phyloP scores from a whole-genome alignment of 2,888 invertebrate genomes.

The Noctua comes region DNA sequence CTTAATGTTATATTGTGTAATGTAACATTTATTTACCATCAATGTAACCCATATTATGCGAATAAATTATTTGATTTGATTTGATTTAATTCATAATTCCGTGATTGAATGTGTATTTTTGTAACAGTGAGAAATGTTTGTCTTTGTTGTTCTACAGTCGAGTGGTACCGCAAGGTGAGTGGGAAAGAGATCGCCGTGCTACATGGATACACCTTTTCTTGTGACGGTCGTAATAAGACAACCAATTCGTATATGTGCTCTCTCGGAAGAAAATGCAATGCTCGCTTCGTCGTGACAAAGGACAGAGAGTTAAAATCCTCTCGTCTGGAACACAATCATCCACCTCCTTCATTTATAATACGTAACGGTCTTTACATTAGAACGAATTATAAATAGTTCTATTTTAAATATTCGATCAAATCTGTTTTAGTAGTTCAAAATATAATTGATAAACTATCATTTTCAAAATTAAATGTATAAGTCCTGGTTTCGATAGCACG shows the following conservation, averaged over 20 bases:
- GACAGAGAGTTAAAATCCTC: constrained; percentile 15
- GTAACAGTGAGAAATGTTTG: background rate
- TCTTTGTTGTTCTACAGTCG: constrained; percentile 35
- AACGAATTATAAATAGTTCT: background rate
- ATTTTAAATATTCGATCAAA: background rate
- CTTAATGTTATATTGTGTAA: too few species aligned
- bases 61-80: too few species aligned
- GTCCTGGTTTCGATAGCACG: background rate
- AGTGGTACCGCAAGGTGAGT: constrained; percentile 52
- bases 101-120: background rate
- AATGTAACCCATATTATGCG: too few species aligned
- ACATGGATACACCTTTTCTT: constrained; percentile 70
- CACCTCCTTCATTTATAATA: constrained; percentile 15
- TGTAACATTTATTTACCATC: too few species aligned
- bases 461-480: background rate
- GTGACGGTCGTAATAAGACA: constrained; percentile 7
- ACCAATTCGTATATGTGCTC: constrained; percentile 37
- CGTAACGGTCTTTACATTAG: constrained; percentile 33
- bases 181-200: constrained; percentile 71
- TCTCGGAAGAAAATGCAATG: constrained; percentile 20
- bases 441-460: background rate
- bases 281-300: constrained; percentile 39
- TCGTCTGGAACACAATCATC: constrained; percentile 28
- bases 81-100: background rate
- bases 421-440: background rate